Percentiles rank a stretch among this genome's conserved stretches.
These are phyloP conservation scores for Antheraea mylitta DNA, from an alignment of 1,140 invertebrate genomes.

Conservation along the genomic window DNA sequence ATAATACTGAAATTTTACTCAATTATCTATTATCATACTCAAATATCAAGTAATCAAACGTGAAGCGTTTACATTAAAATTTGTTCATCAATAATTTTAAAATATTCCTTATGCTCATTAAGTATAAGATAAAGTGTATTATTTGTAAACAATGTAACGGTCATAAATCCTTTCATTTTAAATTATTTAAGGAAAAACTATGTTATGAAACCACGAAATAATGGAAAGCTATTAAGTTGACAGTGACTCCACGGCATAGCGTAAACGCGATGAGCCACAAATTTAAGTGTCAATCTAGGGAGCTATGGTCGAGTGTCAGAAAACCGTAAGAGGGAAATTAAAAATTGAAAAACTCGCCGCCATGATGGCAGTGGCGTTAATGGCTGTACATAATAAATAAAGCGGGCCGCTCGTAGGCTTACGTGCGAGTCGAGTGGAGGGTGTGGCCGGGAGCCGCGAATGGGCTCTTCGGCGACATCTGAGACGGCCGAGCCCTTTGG, in stretches of 20 bases:
- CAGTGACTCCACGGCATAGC: slow-evolving; percentile 17
- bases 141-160: too few relatives aligned
- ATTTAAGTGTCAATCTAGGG: slow-evolving; percentile 61
- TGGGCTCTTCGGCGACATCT: slow-evolving; percentile 73
- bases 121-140: too few relatives aligned
- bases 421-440: slow-evolving; percentile 73
- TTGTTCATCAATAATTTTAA: too few relatives aligned
- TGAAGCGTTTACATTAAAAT: too few relatives aligned
- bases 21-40: too few relatives aligned
- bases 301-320: slow-evolving; percentile 51
- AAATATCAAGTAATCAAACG: too few relatives aligned
- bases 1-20: too few relatives aligned
- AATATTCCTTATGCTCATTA: too few relatives aligned
- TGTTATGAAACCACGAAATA: neutral
- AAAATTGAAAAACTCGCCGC: slow-evolving; percentile 74
- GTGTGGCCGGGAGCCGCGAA: slow-evolving; percentile 69
- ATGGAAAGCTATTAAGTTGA: slow-evolving; percentile 35
- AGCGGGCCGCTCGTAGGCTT: slow-evolving; percentile 69
- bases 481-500: slow-evolving; percentile 68
- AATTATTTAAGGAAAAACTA: neutral
- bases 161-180: neutral
- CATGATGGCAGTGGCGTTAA: slow-evolving; percentile 73
- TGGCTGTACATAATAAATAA: slow-evolving; percentile 78
- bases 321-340: slow-evolving; percentile 65
- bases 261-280: slow-evolving; percentile 45